These are phyloP conservation scores for Aurelia sp. DNA, from an alignment of 30 jellyfish, hydroid and myxozoan genomes.

Conservation along the genomic window DNA sequence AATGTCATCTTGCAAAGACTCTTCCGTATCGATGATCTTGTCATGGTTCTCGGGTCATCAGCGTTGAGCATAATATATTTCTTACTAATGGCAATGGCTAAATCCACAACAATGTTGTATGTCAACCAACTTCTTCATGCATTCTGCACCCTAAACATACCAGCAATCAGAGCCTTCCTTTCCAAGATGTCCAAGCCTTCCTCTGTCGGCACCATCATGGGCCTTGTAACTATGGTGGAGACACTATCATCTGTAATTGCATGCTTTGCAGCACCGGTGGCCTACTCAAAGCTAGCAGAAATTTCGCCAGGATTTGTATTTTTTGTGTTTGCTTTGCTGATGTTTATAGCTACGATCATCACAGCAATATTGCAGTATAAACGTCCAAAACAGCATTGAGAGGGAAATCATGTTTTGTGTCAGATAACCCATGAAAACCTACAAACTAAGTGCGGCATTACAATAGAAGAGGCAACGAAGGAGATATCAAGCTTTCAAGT, in stretches of 20 bases:
- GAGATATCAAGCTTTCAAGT: no score
- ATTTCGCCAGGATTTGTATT: slow-evolving; percentile 18
- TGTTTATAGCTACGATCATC: slow-evolving; percentile 23
- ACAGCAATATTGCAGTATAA: not conserved
- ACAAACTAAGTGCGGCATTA: not conserved
- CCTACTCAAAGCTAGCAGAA: slow-evolving; percentile 17
- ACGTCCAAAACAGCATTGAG: not conserved
- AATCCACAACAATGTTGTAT: slow-evolving; percentile 28
- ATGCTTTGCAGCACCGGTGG: slow-evolving; percentile 42
- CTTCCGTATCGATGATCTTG: slow-evolving; percentile 26
- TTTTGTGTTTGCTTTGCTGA: slow-evolving; percentile 9
- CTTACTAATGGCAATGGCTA: slow-evolving; percentile 29
- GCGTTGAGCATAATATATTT: slow-evolving; percentile 7
- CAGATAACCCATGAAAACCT: not conserved
- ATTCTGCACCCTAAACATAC: slow-evolving; percentile 20
- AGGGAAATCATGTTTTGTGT: not conserved
- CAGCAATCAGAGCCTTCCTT: slow-evolving; percentile 35
- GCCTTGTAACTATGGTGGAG: slow-evolving; percentile 33
- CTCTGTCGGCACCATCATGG: slow-evolving; percentile 26
- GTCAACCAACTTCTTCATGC: slow-evolving; percentile 24
- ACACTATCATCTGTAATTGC: slow-evolving; percentile 30
- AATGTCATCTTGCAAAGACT: slow-evolving; percentile 25
- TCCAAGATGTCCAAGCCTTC: slow-evolving; percentile 39
- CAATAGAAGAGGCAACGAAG: not conserved
- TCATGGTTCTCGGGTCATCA: slow-evolving; percentile 17